These are phyloP conservation scores for Babylonia areolata DNA, from an alignment of 1,140 invertebrate genomes.

Conservation along the genomic window DNA sequence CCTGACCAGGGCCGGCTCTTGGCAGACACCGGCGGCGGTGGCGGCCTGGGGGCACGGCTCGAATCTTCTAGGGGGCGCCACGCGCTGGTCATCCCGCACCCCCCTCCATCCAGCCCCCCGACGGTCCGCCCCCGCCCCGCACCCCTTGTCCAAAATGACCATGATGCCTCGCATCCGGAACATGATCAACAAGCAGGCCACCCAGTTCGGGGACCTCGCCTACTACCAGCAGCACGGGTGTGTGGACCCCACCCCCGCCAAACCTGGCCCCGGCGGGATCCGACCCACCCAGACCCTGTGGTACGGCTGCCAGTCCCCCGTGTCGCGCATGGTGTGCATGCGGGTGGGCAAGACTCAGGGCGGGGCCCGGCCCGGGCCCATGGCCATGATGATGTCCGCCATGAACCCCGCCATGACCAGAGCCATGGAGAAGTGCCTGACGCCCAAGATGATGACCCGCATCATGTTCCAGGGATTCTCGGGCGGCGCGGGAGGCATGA, in stretches of 20 bases:
- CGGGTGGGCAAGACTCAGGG: background rate
- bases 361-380: background rate
- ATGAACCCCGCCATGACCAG: slow-evolving; percentile 10
- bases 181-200: slow-evolving; percentile 10
- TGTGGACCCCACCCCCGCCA: background rate
- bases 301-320: slow-evolving; percentile 7
- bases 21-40: background rate
- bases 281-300: slow-evolving; percentile 12
- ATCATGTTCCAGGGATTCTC: background rate
- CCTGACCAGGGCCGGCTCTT: background rate
- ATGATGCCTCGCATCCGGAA: background rate
- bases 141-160: background rate
- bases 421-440: background rate
- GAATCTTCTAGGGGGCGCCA: background rate
- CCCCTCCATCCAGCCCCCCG: background rate
- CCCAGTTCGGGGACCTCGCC: slow-evolving; percentile 23
- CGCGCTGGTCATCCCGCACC: background rate
- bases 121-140: background rate
- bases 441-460: background rate
- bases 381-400: slow-evolving; percentile 18
- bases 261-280: background rate
- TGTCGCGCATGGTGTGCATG: slow-evolving; percentile 18
- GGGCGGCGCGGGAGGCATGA: background rate
- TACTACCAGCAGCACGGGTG: slow-evolving; percentile 23
- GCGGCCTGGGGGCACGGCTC: background rate